phyloP scores from a whole-genome alignment of 2,888 invertebrate genomes.

The Lamproptera curius region DNA sequence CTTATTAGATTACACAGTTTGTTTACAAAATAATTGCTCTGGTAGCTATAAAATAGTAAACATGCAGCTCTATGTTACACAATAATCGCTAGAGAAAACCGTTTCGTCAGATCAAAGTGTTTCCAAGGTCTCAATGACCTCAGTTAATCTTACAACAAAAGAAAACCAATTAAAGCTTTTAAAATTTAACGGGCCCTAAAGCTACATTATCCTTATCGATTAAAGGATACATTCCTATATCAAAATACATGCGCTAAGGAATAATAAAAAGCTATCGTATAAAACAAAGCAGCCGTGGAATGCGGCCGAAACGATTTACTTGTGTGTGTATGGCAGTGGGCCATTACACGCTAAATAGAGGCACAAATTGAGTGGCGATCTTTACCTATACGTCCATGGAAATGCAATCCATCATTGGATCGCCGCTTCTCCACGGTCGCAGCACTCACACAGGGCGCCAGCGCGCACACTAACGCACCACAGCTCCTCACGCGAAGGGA shows the following conservation, averaged over 20 bases:
- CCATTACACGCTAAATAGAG: conserved; percentile 41
- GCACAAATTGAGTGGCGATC: conserved; percentile 52
- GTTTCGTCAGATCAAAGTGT: conserved; percentile 46
- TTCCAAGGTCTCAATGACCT: conserved; percentile 55
- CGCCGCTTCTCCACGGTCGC: conserved; percentile 60
- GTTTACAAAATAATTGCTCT: not conserved
- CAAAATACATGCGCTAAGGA: conserved; percentile 45
- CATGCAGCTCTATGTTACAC: conserved; percentile 32
- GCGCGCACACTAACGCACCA: conserved; percentile 64
- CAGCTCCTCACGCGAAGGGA: conserved; percentile 77
- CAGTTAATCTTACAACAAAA: conserved; percentile 46
- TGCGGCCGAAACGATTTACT: conserved; percentile 30
- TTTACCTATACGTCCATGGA: conserved; percentile 75
- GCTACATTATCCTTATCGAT: conserved; percentile 49
- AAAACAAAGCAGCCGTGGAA: conserved; percentile 49
- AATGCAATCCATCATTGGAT: conserved; percentile 76
- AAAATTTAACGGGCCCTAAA: conserved; percentile 32
- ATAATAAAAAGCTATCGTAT: conserved; percentile 35
- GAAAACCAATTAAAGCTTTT: conserved; percentile 41
- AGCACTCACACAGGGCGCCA: conserved; percentile 58
- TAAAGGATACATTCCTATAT: conserved; percentile 45
- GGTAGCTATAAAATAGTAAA: conserved; percentile 16
- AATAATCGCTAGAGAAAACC: conserved; percentile 47
- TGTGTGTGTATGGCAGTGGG: conserved; percentile 39
- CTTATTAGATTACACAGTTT: conserved; percentile 16